Evolutionary conservation across 2,113 vertebrate genomes (phyloP), one percentile per base, ranked within the genome.

Genomic region (Carassius gibelio): DNA sequence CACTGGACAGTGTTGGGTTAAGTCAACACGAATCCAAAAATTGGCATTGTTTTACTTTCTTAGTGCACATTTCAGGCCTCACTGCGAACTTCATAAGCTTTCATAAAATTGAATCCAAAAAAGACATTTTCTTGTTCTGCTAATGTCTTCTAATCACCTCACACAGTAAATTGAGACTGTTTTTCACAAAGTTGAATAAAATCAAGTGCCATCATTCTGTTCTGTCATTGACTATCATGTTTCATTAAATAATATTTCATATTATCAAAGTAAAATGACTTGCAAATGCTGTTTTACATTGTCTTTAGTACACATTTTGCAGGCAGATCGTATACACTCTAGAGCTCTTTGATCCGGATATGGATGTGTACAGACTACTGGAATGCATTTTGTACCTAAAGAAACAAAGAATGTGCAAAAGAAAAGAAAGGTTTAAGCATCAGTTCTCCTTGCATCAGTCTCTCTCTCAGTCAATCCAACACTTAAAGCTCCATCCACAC

Each of bases 381-480:
- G 9, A 82, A 69, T 52, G 80, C 17, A n/a, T 64, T 81, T 30
- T 7, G 68, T 30, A 61, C 10, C 34, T 23, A 38, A 80, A 36
- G 72, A 19, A 55, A 48, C 13, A 21, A 59, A 21, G 19, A 61
- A 45, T 75, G 42, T 59, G 61, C 77, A 85, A 74, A 48, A 62
- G 8, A 81, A 85, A 62, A 5, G 52, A 85, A 62, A 5, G 52
- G 42, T 66, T 81, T 26, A 66, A 52, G 61, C 64, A 8, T 52
- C 45, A 34, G 34, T 81, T 68, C 42, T 74, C 14, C 68, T 50
- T 36, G 38, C 57, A 21, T 42, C 4, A 23, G 50, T 36, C 59
- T 55, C 9, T 38, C 21, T 81, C 78, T 6, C 9, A 75, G 84
- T 55, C 19, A 8, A 17, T 4, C 21, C 23, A 8, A 71, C 55